These are phyloP conservation scores for Chrosomus eos DNA, from an alignment of 2,797 vertebrate genomes.

Conservation along the genomic window DNA sequence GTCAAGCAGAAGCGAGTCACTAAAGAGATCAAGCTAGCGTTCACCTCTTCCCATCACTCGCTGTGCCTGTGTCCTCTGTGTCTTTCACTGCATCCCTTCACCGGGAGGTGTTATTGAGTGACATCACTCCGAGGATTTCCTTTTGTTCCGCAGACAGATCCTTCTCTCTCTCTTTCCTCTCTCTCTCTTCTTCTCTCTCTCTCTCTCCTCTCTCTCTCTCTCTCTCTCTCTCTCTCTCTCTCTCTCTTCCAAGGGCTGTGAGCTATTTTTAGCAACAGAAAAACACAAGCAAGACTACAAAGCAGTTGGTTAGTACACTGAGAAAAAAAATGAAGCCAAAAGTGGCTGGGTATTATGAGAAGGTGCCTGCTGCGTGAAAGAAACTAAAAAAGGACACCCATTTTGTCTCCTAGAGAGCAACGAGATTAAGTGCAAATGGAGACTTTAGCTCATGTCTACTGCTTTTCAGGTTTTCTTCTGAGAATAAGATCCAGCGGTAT, in stretches of 20 bases:
- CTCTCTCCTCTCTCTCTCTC: conserved; percentile 11
- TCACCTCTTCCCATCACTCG: conserved; percentile 18
- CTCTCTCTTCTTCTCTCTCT: conserved; percentile 6
- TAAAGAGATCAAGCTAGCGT: conserved; percentile 16
- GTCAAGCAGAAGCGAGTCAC: conserved; percentile 67
- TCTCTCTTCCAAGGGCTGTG: conserved; percentile 6
- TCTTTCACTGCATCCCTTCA: conserved; percentile 34
- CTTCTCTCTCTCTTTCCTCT: conserved; percentile 50
- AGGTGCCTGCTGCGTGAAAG: background rate
- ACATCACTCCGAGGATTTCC: conserved; percentile 78
- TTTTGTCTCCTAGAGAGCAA: conserved; percentile 16
- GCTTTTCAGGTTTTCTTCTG: background rate
- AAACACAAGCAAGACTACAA: conserved; percentile 47
- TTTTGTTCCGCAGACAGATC: conserved; percentile 58
- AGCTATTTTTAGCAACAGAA: conserved; percentile 57
- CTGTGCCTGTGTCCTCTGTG: conserved; percentile 15
- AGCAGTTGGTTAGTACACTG: conserved; percentile 39
- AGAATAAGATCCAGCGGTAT: background rate
- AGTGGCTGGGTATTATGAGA: background rate
- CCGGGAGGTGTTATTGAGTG: conserved; percentile 55
- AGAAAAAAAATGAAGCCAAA: conserved; percentile 27
- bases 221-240: conserved; percentile 27
- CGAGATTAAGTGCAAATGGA: background rate
- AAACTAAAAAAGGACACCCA: background rate
- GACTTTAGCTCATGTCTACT: background rate